These are phyloP conservation scores for Camponotus fellah DNA, from an alignment of 2,888 invertebrate genomes.

Conservation along the genomic window DNA sequence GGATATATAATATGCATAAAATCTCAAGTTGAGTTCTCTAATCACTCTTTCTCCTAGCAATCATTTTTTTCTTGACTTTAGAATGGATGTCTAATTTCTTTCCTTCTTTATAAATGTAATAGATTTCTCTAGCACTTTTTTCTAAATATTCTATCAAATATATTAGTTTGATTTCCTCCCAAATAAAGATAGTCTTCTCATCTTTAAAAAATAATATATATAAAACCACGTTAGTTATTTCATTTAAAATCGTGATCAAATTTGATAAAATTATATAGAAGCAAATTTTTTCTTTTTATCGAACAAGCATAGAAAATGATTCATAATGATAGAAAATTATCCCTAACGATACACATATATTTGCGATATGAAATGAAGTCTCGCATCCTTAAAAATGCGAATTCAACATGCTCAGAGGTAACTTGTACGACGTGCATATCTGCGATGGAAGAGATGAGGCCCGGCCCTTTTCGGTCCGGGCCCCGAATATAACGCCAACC, in stretches of 20 bases:
- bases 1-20: not conserved
- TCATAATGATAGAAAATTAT: not conserved
- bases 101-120: not conserved
- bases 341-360: not conserved
- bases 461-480: conserved; percentile 63
- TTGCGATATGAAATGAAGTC: conserved; percentile 27
- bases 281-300: not conserved
- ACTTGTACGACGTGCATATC: conserved; percentile 32
- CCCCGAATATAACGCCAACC: conserved; percentile 66
- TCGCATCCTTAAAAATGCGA: conserved; percentile 2
- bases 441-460: conserved; percentile 45
- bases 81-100: not conserved
- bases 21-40: not conserved
- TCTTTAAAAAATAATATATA: not conserved
- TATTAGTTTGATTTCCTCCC: not conserved
- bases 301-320: not conserved
- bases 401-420: conserved; percentile 21
- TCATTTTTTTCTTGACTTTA: not conserved
- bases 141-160: not conserved
- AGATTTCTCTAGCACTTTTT: not conserved
- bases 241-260: not conserved
- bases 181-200: not conserved
- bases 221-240: not conserved
- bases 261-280: not conserved
- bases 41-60: not conserved